These are phyloP conservation scores for Diorhabda elongata DNA, from an alignment of 1,140 invertebrate genomes.

Conservation along the genomic window DNA sequence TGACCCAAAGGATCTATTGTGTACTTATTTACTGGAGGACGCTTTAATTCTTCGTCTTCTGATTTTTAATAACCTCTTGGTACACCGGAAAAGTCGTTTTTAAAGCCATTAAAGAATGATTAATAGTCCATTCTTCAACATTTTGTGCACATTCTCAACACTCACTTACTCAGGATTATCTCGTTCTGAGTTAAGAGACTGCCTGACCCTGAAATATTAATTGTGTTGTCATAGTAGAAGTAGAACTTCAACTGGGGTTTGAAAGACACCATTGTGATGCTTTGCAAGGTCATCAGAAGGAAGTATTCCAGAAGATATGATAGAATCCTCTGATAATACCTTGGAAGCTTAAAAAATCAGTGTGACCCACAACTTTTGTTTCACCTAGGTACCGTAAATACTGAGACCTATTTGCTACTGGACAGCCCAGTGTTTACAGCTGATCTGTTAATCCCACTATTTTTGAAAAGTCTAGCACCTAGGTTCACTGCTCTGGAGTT, in stretches of 20 bases:
- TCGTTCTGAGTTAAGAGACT: neutral
- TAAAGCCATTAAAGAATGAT: neutral
- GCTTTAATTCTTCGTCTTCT: no score
- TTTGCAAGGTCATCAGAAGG: no score
- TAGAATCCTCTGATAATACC: neutral
- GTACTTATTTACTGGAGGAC: no score
- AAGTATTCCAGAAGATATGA: neutral
- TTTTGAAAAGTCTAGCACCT: no score
- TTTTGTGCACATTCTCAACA: neutral
- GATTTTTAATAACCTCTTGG: neutral
- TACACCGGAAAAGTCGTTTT: neutral
- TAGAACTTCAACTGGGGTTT: neutral
- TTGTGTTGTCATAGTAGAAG: neutral
- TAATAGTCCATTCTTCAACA: neutral
- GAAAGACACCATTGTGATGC: no score
- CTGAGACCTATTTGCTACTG: no score
- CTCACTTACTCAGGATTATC: neutral
- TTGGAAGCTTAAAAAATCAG: neutral
- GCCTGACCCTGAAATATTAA: neutral
- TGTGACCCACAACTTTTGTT: neutral
- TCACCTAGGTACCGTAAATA: no score
- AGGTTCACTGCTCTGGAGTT: no score
- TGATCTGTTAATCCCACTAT: no score
- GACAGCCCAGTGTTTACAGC: no score
- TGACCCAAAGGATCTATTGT: no score